Base-by-base conservation (phyloP, 1,140 invertebrate genomes). In the Pseudomyrmex cubaensis region DNA sequence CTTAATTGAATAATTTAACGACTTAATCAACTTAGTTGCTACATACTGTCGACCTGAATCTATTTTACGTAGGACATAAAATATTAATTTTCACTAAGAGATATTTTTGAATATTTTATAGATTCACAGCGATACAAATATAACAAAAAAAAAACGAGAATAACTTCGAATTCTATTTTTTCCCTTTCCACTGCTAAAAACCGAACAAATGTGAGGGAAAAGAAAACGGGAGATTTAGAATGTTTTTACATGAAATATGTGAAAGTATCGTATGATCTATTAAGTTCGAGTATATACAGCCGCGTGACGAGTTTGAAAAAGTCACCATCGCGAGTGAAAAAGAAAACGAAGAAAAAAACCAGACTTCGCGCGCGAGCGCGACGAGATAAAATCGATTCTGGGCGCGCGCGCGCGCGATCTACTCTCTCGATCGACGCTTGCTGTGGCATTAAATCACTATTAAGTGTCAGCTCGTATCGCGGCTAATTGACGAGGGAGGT, bases 401-500 rank as follows among this genome's bases (percentile, higher is more conserved):
- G 10, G 35, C 35, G 35, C 25, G n/a, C 20, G 35, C 35, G n/a
- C 20, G 56, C 20, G 56, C 56, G 22, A 57, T 35, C 76, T 66
- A 48, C 62, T 63, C 62, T 63, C 62, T 25, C 86, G 85, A 90
- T 90, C 83, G 75, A 85, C 78, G 85, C 84, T 66, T 70, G 85
- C 57, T 3, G 48, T 22, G 56, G 20, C 69, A 88, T 86, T 92
- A 88, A 91, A 90, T 92, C 88, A 90, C 82, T 73, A 87, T 90
- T 85, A 91, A 91, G 88, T 87, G 90, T 90, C 90, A 85, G 75
- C 63, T 70, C 82, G 82, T 69, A 66, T 66, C 83, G 83, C 77
- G 84, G 63, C 64, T 90, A 91, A 91, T 90, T 91, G 91, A 90
- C 85, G 82, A 91, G 84, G 63, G 74, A 87, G 77, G 61, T 70